Evolutionary conservation across 1,140 invertebrate genomes (phyloP), one percentile per base, ranked within the genome.

Genomic region (Dinoponera quadriceps): DNA sequence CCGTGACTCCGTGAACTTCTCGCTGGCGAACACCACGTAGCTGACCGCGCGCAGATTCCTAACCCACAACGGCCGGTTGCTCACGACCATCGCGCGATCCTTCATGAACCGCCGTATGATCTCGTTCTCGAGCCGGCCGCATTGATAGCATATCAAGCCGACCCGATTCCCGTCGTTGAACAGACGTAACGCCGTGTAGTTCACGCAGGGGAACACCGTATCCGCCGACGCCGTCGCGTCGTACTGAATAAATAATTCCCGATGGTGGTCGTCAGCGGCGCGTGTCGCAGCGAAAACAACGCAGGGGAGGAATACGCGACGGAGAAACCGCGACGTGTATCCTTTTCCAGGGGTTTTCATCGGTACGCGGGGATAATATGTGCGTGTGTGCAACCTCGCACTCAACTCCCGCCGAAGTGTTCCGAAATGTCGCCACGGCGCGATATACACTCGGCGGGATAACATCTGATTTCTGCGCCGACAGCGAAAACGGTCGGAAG

Each of bases 81-180:
- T 33, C 13, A 83, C 25, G 11, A 38, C 11, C 1, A 63, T 29
- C 1, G 25, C 5, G 3, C n/a, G 18, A n/a, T 65, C n/a, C 25
- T 0, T 54, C 44, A 3, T 20, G 9, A 33, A 83, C 0, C 18
- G 14, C 38, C 27, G 57, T 44, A 62, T 59, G 20, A 85, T 69
- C 14, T 48, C 38, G 27, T 77, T 48, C 48, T 38, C 62, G 20
- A 84, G 3, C 9, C 20, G 9, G 11, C 11, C 27, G 27, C 27
- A 13, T 13, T 38, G 29, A 7, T 38, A 13, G 57, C 22, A 29
- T 9, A 74, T 62, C 27, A 78, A 49, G 69, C 60, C 63, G 62
- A 75, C 20, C n/a, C 83, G 66, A 38, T 78, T 81, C 18, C 48
- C 73, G 22, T 73, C 65, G 27, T 82, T 63, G 49, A 83, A 87